Conservation (phyloP, 2,797 vertebrate genomes). For the Tragelaphus eurycerus region DNA sequence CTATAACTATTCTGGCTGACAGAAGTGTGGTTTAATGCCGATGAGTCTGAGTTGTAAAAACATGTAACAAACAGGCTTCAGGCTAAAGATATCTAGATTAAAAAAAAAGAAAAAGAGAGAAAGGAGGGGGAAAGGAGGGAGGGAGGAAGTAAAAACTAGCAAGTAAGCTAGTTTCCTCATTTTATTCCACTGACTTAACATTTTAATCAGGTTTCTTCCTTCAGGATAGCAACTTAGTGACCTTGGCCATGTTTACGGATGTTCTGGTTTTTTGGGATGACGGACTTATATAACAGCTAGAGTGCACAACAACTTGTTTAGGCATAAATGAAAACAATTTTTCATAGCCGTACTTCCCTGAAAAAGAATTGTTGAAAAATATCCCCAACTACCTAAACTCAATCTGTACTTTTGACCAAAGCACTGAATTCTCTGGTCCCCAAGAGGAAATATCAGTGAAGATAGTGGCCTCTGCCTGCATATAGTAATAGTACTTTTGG, state of each 20-base stretch:
- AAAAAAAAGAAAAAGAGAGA: neutral
- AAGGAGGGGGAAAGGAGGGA: too few relatives aligned
- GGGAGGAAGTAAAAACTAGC: neutral
- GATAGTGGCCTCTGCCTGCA: neutral
- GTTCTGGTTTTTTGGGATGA: neutral
- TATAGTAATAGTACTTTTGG: slow-evolving; percentile 7
- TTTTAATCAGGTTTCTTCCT: slow-evolving; percentile 64
- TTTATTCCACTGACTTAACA: slow-evolving; percentile 37
- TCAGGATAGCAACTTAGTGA: slow-evolving; percentile 25
- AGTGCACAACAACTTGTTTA: neutral
- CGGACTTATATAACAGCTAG: neutral
- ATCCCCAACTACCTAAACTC: neutral
- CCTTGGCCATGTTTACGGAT: neutral
- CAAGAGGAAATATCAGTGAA: neutral
- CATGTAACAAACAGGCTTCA: slow-evolving; percentile 70
- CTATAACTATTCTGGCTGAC: slow-evolving; percentile 72
- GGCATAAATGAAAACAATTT: slow-evolving; percentile 41
- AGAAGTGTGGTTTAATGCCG: slow-evolving; percentile 71
- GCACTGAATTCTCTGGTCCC: neutral
- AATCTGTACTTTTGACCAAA: neutral
- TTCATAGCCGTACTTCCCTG: slow-evolving; percentile 42
- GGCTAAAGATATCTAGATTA: slow-evolving; percentile 70
- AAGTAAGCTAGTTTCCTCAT: neutral
- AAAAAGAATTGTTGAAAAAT: slow-evolving; percentile 40
- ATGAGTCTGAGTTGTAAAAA: slow-evolving; percentile 73